phyloP scores from a whole-genome alignment of 2,797 vertebrate genomes.

The Helicolenus hilgendorfi region DNA sequence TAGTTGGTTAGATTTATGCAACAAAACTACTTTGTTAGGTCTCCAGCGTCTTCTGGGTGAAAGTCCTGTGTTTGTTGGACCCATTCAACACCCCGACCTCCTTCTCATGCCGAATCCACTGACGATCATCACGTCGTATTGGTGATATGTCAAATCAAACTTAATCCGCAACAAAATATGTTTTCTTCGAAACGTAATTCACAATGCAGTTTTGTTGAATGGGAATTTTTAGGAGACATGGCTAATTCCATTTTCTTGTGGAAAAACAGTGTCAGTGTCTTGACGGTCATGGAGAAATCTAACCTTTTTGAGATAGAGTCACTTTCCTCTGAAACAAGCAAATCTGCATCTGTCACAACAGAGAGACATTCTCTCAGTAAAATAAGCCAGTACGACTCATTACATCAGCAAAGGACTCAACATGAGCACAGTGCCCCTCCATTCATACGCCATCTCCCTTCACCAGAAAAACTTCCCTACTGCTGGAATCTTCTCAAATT shows the following conservation, averaged over 20 bases:
- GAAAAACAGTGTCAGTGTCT: no score
- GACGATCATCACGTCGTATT: no score
- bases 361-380: background rate
- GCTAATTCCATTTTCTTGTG: background rate
- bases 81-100: no score
- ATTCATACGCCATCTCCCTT: slow-evolving; percentile 9
- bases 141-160: background rate
- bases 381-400: slow-evolving; percentile 16
- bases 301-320: background rate
- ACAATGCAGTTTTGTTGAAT: no score
- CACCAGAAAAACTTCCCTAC: slow-evolving; percentile 34
- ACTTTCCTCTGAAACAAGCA: background rate
- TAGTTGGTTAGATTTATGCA: no score
- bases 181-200: no score
- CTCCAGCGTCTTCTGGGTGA: no score
- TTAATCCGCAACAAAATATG: no score
- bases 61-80: no score
- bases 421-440: background rate
- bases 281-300: background rate
- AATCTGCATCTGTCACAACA: slow-evolving; percentile 1
- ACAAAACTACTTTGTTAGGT: no score
- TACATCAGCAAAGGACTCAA: slow-evolving; percentile 16
- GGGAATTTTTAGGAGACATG: background rate
- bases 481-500: slow-evolving; percentile 61
- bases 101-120: no score